These are phyloP conservation scores for Coccyzus lansbergi DNA, from an alignment of 2,797 vertebrate species.

Conservation along the genomic window DNA sequence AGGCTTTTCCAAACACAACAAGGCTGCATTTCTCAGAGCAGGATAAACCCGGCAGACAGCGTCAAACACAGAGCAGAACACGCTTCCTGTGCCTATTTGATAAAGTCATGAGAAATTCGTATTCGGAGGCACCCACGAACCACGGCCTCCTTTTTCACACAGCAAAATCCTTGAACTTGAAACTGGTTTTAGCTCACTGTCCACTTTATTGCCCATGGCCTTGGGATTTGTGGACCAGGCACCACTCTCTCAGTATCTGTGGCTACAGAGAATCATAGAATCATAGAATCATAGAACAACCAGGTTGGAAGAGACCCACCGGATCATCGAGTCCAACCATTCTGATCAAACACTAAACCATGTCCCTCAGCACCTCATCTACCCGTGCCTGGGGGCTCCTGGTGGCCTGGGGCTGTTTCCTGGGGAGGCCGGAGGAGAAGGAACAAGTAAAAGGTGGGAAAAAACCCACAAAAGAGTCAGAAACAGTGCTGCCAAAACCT, in stretches of 20 bases:
- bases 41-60: background rate
- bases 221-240: rapidly evolving
- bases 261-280: too few relatives aligned
- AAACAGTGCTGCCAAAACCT: background rate
- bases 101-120: background rate
- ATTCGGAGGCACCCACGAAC: background rate
- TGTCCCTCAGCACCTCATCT: too few relatives aligned
- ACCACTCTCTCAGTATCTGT: background rate
- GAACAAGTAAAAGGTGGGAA: background rate
- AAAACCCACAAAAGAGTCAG: background rate
- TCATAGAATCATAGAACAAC: too few relatives aligned
- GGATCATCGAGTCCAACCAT: too few relatives aligned
- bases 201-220: background rate
- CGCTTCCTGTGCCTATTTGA: background rate
- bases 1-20: background rate
- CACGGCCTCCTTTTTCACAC: background rate
- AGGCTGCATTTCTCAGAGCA: background rate
- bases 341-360: too few relatives aligned
- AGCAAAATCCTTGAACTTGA: background rate
- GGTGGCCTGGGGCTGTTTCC: background rate
- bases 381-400: background rate
- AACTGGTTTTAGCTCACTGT: background rate
- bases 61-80: background rate
- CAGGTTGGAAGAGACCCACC: too few relatives aligned
- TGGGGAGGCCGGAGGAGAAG: background rate